A percentile compares a stretch with the other conserved stretches of the same genome.
Evolutionary conservation across 2,113 vertebrate species (phyloP).

Genomic region (Dipodomys stephensi): DNA sequence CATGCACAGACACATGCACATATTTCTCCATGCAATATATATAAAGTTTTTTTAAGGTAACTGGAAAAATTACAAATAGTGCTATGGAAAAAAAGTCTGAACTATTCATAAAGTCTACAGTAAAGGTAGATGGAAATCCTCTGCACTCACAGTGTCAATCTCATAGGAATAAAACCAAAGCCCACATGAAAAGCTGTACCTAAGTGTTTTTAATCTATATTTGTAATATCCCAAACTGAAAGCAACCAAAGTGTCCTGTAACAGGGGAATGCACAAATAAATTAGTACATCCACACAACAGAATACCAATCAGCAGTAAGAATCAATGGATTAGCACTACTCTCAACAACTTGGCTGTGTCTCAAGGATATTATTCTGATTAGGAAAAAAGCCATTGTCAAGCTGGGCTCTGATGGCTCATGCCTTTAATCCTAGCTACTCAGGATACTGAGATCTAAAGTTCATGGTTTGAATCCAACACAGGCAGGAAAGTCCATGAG

Average conservation of each 20-base stretch:
- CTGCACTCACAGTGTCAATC: no score
- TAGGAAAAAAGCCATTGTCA: not conserved
- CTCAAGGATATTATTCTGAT: constrained; percentile 24
- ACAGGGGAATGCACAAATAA: not conserved
- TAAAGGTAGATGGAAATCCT: constrained; percentile 1
- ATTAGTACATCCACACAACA: not conserved
- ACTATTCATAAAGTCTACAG: constrained; percentile 5
- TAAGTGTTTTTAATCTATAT: constrained; percentile 1
- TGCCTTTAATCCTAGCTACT: no score
- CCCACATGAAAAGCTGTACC: not conserved
- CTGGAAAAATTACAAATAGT: not conserved
- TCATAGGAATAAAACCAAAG: not conserved
- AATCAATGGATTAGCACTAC: not conserved
- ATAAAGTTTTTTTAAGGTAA: constrained; percentile 13
- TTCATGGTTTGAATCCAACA: no score
- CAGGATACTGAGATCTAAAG: no score
- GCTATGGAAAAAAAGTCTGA: not conserved
- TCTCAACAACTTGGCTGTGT: not conserved
- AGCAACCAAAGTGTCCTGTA: constrained; percentile 16
- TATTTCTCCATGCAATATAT: not conserved
- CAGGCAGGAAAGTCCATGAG: no score
- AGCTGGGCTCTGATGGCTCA: no score
- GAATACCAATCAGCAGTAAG: constrained; percentile 18
- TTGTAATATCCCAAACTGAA: constrained; percentile 26
- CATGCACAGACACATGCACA: not conserved